These are phyloP conservation scores for Acrobasis suavella DNA, from an alignment of 2,888 invertebrate genomes.

Conservation along the genomic window DNA sequence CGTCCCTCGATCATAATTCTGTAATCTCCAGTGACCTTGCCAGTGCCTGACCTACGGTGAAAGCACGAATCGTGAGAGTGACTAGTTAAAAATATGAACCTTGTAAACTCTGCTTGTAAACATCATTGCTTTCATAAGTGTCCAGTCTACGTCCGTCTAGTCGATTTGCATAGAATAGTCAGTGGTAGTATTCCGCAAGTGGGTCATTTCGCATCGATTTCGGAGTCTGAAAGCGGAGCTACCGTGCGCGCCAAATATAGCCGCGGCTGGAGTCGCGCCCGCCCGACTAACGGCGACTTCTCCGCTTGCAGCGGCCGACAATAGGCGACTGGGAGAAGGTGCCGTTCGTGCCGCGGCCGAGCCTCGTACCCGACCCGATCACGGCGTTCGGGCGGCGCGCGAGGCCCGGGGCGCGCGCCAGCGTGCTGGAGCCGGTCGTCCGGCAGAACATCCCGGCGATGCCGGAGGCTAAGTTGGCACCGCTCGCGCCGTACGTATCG, in stretches of 20 bases:
- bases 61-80: slow-evolving; percentile 19
- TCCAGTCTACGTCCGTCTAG: slow-evolving; percentile 27
- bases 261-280: slow-evolving; percentile 77
- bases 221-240: slow-evolving; percentile 71
- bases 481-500: slow-evolving; percentile 86
- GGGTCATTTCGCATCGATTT: slow-evolving; percentile 69
- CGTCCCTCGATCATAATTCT: slow-evolving; percentile 43
- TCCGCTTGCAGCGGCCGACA: slow-evolving; percentile 87
- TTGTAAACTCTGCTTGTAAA: slow-evolving; percentile 61
- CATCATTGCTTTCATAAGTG: slow-evolving; percentile 66
- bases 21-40: slow-evolving; percentile 28
- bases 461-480: slow-evolving; percentile 82
- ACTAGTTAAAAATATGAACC: not conserved
- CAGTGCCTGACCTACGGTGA: slow-evolving; percentile 28
- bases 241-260: slow-evolving; percentile 83
- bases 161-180: slow-evolving; percentile 38
- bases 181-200: slow-evolving; percentile 61
- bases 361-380: slow-evolving; percentile 91
- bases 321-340: slow-evolving; percentile 94
- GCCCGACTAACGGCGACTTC: slow-evolving; percentile 79
- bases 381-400: slow-evolving; percentile 90
- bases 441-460: slow-evolving; percentile 84
- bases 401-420: slow-evolving; percentile 70
- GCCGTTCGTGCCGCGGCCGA: slow-evolving; percentile 92
- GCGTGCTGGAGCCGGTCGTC: slow-evolving; percentile 80